A percentile compares a stretch with the other conserved stretches of the same genome.
These are phyloP conservation scores for Muscidifurax raptorellus DNA, from an alignment of 1,140 invertebrate species.

Conservation along the genomic window DNA sequence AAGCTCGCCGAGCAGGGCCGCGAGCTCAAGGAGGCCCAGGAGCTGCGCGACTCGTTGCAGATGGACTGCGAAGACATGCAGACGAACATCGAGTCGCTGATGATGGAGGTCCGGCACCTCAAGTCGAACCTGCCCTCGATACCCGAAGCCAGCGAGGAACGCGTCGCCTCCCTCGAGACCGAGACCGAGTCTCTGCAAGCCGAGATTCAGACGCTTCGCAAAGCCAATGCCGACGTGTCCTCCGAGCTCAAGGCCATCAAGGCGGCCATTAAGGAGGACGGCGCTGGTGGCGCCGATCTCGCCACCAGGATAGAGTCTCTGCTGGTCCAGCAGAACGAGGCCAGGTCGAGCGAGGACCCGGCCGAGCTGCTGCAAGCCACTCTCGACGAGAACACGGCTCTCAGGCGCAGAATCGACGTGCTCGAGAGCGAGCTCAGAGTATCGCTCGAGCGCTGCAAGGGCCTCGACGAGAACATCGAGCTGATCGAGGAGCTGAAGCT, in stretches of 20 bases:
- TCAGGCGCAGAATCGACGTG: conserved; percentile 61
- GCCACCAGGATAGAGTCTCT: not conserved
- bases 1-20: conserved; percentile 66
- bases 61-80: conserved; percentile 70
- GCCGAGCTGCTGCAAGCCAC: conserved; percentile 56
- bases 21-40: conserved; percentile 65
- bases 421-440: conserved; percentile 57
- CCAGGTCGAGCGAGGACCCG: conserved; percentile 49
- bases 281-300: not conserved
- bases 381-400: conserved; percentile 65
- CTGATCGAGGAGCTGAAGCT: conserved; percentile 63
- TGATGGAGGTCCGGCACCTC: conserved; percentile 65
- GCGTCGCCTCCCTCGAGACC: conserved; percentile 67
- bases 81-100: conserved; percentile 66
- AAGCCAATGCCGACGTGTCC: conserved; percentile 73
- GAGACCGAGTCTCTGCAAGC: conserved; percentile 68
- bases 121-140: conserved; percentile 70
- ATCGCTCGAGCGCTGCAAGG: conserved; percentile 61
- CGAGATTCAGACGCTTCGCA: conserved; percentile 67
- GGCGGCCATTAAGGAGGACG: conserved; percentile 17
- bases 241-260: conserved; percentile 55
- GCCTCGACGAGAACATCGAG: conserved; percentile 63
- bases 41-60: conserved; percentile 67
- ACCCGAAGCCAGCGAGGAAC: conserved; percentile 71
- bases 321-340: not conserved